These are phyloP conservation scores for Mayetiola destructor DNA, from an alignment of 2,888 invertebrate species.

Conservation along the genomic window DNA sequence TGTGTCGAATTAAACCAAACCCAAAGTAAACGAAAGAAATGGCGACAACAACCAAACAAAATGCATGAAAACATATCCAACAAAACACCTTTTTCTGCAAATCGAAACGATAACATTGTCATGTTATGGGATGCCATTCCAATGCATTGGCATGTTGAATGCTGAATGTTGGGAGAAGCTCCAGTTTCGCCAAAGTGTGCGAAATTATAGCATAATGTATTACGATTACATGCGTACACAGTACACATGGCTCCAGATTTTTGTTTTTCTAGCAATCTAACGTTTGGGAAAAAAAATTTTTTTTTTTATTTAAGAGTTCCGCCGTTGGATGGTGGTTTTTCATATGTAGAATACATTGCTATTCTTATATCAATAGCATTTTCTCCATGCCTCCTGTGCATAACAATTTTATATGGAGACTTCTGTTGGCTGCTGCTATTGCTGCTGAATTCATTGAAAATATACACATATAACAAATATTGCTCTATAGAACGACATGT, in stretches of 20 bases:
- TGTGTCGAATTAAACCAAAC: too few species aligned
- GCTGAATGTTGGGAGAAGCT: too few species aligned
- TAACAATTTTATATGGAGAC: too few species aligned
- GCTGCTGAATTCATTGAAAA: not conserved
- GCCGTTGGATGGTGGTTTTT: not conserved
- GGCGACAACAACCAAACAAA: not conserved
- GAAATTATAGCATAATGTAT: not conserved
- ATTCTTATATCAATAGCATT: not conserved
- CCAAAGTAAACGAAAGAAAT: not conserved
- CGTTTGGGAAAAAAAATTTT: too few species aligned
- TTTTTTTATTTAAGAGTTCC: too few species aligned
- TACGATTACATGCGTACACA: conserved; percentile 4
- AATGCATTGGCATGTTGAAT: too few species aligned
- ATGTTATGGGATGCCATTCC: too few species aligned
- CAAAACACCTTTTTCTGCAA: not conserved
- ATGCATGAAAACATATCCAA: not conserved
- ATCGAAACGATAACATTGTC: too few species aligned
- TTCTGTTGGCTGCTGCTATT: not conserved
- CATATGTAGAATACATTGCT: not conserved
- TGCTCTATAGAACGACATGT: not conserved
- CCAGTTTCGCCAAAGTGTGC: not conserved
- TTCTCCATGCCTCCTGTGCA: too few species aligned
- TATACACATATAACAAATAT: not conserved
- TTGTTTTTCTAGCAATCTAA: not conserved
- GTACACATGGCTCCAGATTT: conserved; percentile 4